Evolutionary conservation across 2,888 invertebrate species (phyloP).

Genomic region (Drosophila kambysellisi): DNA sequence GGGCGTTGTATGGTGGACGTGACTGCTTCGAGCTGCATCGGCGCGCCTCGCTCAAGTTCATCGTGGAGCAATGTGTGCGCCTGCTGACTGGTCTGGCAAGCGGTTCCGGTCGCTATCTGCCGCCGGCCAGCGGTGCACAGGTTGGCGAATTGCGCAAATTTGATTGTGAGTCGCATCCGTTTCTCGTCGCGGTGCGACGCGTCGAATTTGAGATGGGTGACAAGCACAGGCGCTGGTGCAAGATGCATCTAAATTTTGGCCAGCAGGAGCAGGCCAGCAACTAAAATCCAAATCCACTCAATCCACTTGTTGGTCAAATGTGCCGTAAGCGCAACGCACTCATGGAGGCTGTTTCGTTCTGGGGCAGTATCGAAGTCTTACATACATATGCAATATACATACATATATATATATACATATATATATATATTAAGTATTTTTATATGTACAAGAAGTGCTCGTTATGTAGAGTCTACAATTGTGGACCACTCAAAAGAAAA

Average conservation of each 20-base stretch:
- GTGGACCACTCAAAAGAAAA: constrained; percentile 24
- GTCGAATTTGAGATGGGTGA: constrained; percentile 81
- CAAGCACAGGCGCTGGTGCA: constrained; percentile 83
- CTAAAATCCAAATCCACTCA: constrained; percentile 4
- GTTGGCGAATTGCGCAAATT: constrained; percentile 74
- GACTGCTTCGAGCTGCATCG: constrained; percentile 85
- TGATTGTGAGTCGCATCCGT: constrained; percentile 80
- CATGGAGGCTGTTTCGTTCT: constrained; percentile 60
- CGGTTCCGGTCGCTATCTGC: constrained; percentile 61
- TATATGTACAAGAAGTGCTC: constrained; percentile 18
- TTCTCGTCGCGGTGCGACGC: constrained; percentile 81
- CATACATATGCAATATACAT: not conserved
- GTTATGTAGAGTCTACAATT: constrained; percentile 32
- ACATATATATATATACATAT: constrained; percentile 9
- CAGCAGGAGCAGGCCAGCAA: constrained; percentile 28
- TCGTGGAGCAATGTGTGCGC: constrained; percentile 83
- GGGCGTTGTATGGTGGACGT: constrained; percentile 81
- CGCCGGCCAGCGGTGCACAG: constrained; percentile 59
- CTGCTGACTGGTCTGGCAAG: constrained; percentile 68
- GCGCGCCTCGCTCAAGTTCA: constrained; percentile 84
- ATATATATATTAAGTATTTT: constrained; percentile 7
- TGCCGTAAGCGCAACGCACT: constrained; percentile 34
- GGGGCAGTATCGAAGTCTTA: constrained; percentile 41
- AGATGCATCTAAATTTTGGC: constrained; percentile 83
- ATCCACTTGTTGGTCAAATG: constrained; percentile 21